These are phyloP conservation scores for Peromyscus attwateri DNA, from an alignment of 2,797 vertebrate genomes.

Conservation along the genomic window DNA sequence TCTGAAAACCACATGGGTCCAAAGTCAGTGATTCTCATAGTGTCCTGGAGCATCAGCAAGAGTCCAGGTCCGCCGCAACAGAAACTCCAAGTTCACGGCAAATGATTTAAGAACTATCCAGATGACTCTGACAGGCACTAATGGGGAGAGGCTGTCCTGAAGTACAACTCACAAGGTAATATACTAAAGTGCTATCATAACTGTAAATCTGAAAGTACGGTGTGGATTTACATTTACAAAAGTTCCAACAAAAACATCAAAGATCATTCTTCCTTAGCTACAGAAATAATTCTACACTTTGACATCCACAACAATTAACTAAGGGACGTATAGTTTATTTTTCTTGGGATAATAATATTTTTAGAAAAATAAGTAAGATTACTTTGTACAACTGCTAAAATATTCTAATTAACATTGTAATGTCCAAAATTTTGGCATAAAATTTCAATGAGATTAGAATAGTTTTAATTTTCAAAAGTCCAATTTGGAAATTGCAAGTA, in stretches of 20 bases:
- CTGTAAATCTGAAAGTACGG: slow-evolving; percentile 1
- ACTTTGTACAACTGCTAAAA: slow-evolving; percentile 37
- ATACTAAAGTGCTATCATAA: background rate
- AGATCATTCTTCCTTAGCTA: slow-evolving; percentile 36
- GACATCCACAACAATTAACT: slow-evolving; percentile 21
- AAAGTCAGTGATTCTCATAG: background rate
- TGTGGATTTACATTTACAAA: background rate
- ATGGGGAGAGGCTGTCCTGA: background rate
- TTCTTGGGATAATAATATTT: slow-evolving; percentile 61
- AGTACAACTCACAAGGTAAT: slow-evolving; percentile 15
- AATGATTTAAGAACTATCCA: background rate
- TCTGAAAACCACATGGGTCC: slow-evolving; percentile 37
- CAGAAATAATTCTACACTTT: slow-evolving; percentile 24
- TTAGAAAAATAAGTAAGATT: slow-evolving; percentile 18
- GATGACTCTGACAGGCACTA: background rate
- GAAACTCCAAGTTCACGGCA: background rate
- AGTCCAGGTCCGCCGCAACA: background rate
- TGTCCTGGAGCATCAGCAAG: background rate
- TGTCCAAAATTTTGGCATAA: slow-evolving; percentile 59
- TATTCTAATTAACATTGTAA: slow-evolving; percentile 59
- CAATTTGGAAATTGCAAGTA: slow-evolving; percentile 19
- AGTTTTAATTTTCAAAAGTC: slow-evolving; percentile 5
- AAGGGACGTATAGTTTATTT: slow-evolving; percentile 48
- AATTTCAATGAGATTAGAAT: slow-evolving; percentile 26
- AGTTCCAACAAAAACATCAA: slow-evolving; percentile 56